Percentiles rank a stretch among this genome's conserved stretches.
Evolutionary conservation across 1,140 invertebrate species (phyloP).

Genomic region (Cataglyphis hispanica): DNA sequence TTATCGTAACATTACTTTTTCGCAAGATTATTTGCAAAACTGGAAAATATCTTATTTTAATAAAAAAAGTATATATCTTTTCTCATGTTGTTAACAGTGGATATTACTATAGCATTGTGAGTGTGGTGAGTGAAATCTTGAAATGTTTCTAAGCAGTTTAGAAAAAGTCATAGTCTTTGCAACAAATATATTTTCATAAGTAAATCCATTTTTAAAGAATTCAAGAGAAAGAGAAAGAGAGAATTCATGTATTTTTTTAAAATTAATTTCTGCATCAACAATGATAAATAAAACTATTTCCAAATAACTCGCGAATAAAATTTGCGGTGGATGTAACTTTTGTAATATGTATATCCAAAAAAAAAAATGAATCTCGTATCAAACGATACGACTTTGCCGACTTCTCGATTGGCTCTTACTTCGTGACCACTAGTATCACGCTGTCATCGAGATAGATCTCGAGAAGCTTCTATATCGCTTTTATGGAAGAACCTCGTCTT

Average conservation of each 20-base stretch:
- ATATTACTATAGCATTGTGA: background rate
- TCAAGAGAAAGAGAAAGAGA: too few relatives aligned
- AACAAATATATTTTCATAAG: conserved; percentile 7
- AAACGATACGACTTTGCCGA: conserved; percentile 32
- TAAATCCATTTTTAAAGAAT: background rate
- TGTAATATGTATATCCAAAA: background rate
- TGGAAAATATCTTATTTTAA: background rate
- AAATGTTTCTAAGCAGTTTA: background rate
- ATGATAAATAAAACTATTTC: background rate
- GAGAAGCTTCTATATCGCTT: conserved; percentile 50
- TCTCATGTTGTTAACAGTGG: background rate
- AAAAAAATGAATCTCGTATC: conserved; percentile 6
- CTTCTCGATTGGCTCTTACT: conserved; percentile 47
- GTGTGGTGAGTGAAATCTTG: too few relatives aligned
- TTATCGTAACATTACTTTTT: background rate
- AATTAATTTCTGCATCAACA: background rate
- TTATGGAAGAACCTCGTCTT: conserved; percentile 59
- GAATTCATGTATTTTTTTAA: background rate
- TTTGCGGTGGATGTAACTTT: background rate
- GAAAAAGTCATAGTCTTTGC: background rate
- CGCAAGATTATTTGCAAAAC: background rate
- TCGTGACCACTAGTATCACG: conserved; percentile 40
- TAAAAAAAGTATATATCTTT: background rate
- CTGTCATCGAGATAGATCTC: conserved; percentile 29
- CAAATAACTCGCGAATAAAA: background rate